Evolutionary conservation across 2,888 invertebrate genomes (phyloP).

Genomic region (Caenorhabditis afra): DNA sequence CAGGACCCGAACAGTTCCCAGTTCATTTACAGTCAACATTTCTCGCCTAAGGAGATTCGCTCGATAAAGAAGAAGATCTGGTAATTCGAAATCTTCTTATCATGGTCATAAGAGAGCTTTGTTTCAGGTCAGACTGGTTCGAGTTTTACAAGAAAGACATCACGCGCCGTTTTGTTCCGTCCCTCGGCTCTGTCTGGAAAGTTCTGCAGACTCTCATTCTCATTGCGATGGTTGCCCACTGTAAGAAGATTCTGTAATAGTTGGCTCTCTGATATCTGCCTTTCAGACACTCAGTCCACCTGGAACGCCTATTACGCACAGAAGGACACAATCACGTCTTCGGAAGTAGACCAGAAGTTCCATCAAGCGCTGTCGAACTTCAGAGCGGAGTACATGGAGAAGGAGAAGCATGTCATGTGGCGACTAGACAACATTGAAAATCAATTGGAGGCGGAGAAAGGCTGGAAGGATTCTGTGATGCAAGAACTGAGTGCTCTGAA

Average conservation of each 20-base stretch:
- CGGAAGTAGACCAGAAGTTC: constrained; percentile 1
- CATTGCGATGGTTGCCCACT: constrained; percentile 1
- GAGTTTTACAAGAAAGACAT: constrained; percentile 22
- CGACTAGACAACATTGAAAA: constrained; percentile 3
- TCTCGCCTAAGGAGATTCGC: constrained; percentile 27
- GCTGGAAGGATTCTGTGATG: constrained; percentile 25
- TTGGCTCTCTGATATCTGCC: too few relatives aligned
- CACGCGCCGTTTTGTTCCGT: constrained; percentile 26
- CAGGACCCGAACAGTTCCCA: constrained; percentile 23
- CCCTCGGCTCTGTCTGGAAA: constrained; percentile 2
- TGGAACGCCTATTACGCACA: too few relatives aligned
- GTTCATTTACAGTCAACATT: constrained; percentile 46
- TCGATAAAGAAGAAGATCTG: constrained; percentile 28
- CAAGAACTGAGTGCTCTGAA: constrained; percentile 23
- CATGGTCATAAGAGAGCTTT: too few relatives aligned
- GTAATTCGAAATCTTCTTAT: not conserved
- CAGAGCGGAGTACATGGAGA: not conserved
- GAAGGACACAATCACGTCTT: too few relatives aligned
- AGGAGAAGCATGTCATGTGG: not conserved
- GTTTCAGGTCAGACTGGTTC: constrained; percentile 28
- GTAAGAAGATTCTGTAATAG: not conserved
- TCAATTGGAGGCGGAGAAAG: constrained; percentile 10
- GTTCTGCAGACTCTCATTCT: constrained; percentile 12
- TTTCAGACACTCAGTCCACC: too few relatives aligned
- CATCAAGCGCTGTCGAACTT: constrained; percentile 19